Evolutionary conservation across 1,140 invertebrate genomes (phyloP), one percentile per base, ranked within the genome.

Genomic region (Nixonia krombeini): DNA sequence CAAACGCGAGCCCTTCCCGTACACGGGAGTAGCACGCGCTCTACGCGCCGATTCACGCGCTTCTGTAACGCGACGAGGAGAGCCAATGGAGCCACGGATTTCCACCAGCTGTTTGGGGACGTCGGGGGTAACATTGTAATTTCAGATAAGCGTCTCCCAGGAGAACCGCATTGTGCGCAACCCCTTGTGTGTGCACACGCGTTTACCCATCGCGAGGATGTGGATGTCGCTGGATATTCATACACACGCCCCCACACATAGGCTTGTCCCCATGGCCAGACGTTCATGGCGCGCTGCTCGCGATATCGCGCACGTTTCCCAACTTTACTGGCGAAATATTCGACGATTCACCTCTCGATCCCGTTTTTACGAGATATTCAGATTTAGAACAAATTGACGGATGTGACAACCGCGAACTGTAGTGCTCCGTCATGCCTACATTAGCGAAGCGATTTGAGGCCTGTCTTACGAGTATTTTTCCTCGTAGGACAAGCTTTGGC

Each of bases 71-170:
- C 50, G 44, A 57, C 53, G 25, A 49, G 57, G 31, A 26, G 51
- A 64, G 56, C 67, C 59, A 59, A 59, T 64, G 47, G 55, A 46
- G 29, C 45, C 50, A 45, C 51, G 59, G 35, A 59, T 64, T 59
- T 59, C 41, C 40, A 69, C 55, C 66, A 62, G 52, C 58, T 68
- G 65, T 57, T 62, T 42, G 51, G 42, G 44, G 59, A 29, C 35
- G 47, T 40, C 57, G 50, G 62, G 70, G 55, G 71, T 76, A 73
- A 75, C 70, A 74, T 64, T 77, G 62, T 69, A 70, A 71, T 71
- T 74, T 77, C 80, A 81, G 81, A 83, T 84, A 80, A 80, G 79
- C 79, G 79, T 83, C 78, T 81, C 81, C 80, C 74, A 74, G 76
- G 81, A 82, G 78, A 82, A 74, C 78, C 78, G 67, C 67, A 70